Conservation (phyloP, 2,113 vertebrate species). For the Plecotus auritus region DNA sequence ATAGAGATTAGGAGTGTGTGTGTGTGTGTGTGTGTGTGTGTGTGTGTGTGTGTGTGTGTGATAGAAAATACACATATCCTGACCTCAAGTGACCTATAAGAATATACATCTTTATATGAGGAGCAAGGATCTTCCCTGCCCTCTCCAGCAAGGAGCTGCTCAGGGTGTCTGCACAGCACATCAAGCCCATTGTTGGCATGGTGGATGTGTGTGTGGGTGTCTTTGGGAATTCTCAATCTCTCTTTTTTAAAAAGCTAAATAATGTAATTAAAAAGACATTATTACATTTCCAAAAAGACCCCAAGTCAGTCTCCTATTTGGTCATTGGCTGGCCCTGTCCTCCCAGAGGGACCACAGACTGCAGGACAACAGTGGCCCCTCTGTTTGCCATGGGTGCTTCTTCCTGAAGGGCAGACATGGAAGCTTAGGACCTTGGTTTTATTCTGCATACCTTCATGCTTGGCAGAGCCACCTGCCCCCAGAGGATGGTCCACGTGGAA, state of each 20-base stretch:
- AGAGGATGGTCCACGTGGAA: neutral
- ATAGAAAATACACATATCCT: neutral
- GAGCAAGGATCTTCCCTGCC: no score
- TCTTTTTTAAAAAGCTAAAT: neutral
- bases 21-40: neutral
- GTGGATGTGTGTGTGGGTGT: rapidly evolving
- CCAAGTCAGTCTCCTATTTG: neutral
- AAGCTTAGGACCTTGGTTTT: neutral
- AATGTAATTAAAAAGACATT: no score
- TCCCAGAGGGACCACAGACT: neutral
- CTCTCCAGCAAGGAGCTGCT: neutral
- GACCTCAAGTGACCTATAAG: no score
- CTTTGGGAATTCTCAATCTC: neutral
- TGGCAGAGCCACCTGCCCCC: neutral
- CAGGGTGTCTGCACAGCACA: rapidly evolving
- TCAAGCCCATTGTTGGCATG: no score
- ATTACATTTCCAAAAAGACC: no score
- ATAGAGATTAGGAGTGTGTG: neutral
- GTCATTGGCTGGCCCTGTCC: neutral
- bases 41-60: neutral
- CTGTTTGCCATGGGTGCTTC: rapidly evolving
- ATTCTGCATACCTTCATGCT: rapidly evolving
- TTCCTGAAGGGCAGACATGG: rapidly evolving
- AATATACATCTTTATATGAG: rapidly evolving
- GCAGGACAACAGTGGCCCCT: neutral